phyloP scores from a whole-genome alignment of 2,888 invertebrate species.

The Amiota minor region DNA sequence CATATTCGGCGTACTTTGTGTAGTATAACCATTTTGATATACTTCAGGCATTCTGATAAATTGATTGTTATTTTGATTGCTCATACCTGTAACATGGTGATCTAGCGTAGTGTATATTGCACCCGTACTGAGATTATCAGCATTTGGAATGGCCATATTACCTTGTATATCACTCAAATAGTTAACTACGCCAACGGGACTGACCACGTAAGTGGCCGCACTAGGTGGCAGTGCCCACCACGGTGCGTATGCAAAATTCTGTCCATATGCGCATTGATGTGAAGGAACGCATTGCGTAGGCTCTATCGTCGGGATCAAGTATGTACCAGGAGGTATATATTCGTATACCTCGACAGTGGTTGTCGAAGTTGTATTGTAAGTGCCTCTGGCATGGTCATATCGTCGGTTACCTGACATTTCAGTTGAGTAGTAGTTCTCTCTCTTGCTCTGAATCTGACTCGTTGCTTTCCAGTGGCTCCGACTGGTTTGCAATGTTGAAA shows the following conservation, averaged over 20 bases:
- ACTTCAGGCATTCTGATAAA: constrained; percentile 1
- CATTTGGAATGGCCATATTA: constrained; percentile 46
- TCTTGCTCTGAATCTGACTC: constrained; percentile 13
- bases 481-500: constrained; percentile 59
- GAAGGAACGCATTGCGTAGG: not conserved
- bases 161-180: constrained; percentile 53
- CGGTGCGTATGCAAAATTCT: constrained; percentile 28
- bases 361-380: constrained; percentile 30
- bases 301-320: constrained; percentile 46
- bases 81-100: not conserved
- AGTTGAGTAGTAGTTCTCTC: not conserved
- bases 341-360: constrained; percentile 49
- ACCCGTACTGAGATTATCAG: constrained; percentile 22
- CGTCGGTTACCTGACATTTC: constrained; percentile 23
- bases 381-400: constrained; percentile 6
- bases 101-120: constrained; percentile 32
- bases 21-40: not conserved
- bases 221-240: constrained; percentile 33
- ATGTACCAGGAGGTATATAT: constrained; percentile 59
- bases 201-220: constrained; percentile 51
- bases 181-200: constrained; percentile 48
- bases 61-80: not conserved
- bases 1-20: no score
- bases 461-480: constrained; percentile 37
- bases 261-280: constrained; percentile 35